Evolutionary conservation across 1,140 invertebrate genomes (phyloP), one percentile per base, ranked within the genome.

Genomic region (Lithobius niger): DNA sequence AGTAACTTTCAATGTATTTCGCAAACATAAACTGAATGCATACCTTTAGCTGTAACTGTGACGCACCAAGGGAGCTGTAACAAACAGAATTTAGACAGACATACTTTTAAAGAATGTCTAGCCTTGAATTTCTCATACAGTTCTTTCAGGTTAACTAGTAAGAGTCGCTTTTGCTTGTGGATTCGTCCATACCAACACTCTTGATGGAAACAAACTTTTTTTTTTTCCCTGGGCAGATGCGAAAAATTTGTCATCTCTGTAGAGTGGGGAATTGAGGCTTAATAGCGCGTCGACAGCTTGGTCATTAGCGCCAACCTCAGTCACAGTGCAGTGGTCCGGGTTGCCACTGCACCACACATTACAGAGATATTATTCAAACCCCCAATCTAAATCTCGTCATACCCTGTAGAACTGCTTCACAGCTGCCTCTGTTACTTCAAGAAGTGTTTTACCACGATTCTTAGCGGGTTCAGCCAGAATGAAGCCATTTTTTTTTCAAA

Each of bases 141-240:
- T 31, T 62, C 57, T 42, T 59, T 59, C 10, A 65, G 21, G 57
- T n/a, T 65, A 49, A 50, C 40, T n/a, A 64, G 56, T 16, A 65
- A 36, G 36, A 62, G 59, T 15, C 59, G 55, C 25, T 65, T 64
- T 55, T 63, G 62, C 18, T 56, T 56, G 31, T 57, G 26, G 26
- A 44, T 26, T 52, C 56, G 47, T 26, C 53, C 52, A 27, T 31
- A 54, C 58, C 31, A 45, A 18, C 22, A 18, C 55, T 55, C 49
- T 57, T 59, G n/a, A 64, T 52, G 13, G 28, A 61, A 54, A n/a
- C n/a, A n/a, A n/a, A n/a, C n/a, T n/a, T n/a, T n/a, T 64, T 63
- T 53, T 62, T 62, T 48, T 51, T 56, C n/a, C 62, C 60, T 25
- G 62, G 60, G 52, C 60, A 2, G 18, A 40, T 48, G 10, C 54